Percentiles rank a stretch among this genome's conserved stretches.
Evolutionary conservation across 2,113 vertebrate genomes (phyloP).

Genomic region (Onychostruthus taczanowskii): DNA sequence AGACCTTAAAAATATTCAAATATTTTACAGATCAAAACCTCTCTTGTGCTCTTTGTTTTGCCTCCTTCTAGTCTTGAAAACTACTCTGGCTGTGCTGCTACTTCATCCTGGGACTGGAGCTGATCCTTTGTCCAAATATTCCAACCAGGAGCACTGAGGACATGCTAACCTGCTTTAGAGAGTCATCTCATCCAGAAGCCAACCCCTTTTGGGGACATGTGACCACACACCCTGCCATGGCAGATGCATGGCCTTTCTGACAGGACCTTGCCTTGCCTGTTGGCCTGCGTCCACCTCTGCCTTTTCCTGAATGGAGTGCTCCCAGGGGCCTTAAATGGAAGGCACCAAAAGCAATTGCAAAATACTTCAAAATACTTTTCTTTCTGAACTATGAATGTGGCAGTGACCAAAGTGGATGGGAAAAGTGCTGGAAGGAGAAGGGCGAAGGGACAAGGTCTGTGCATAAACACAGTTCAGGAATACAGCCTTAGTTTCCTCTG

Average conservation of each 20-base stretch:
- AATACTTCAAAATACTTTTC: not conserved
- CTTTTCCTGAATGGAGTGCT: accelerated
- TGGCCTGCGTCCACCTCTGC: not conserved
- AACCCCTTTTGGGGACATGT: not conserved
- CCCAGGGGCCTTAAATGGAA: not conserved
- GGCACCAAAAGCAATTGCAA: not conserved
- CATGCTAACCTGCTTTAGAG: not conserved
- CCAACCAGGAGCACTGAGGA: not conserved
- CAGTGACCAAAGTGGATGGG: not conserved
- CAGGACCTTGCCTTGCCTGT: not conserved
- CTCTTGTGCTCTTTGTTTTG: not conserved
- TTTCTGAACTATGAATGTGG: not conserved
- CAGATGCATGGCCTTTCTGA: not conserved
- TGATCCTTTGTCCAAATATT: not conserved
- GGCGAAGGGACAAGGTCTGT: not conserved
- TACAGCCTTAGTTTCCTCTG: not conserved
- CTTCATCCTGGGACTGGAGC: not conserved
- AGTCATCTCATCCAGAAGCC: not conserved
- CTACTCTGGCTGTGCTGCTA: not conserved
- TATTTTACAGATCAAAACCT: not conserved
- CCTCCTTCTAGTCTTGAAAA: not conserved
- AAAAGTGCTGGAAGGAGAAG: not conserved
- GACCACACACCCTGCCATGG: not conserved
- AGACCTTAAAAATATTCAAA: conserved; percentile 48
- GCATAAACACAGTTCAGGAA: not conserved